Evolutionary conservation across 2,113 vertebrate species (phyloP), one percentile per base, ranked within the genome.

Genomic region (Columba janthina): DNA sequence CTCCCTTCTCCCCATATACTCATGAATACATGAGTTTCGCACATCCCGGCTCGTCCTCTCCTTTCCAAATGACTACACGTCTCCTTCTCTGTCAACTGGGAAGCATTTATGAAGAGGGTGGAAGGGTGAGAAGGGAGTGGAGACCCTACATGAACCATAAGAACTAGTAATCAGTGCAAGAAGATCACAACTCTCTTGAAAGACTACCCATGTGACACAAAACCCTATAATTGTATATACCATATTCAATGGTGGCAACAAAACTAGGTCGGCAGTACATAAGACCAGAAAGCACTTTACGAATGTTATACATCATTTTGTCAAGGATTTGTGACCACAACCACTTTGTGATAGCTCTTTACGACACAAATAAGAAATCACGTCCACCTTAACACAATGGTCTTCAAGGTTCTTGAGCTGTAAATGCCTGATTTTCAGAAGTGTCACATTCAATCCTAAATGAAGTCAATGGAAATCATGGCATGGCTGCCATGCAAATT

Each of bases 301-400:
- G 38, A 78, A 62, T 1, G 6, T 42, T 25, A 17, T 2, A 8
- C 17, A 46, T 7, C 5, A 1, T 21, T 51, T 25, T 5, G 8
- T 34, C 12, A 48, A 64, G 28, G 24, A 73, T 21, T 83, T 21
- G 44, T 25, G 69, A 82, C 38, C 29, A 28, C 31, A 86, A 5
- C 5, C 10, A 15, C 18, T 29, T 38, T 1, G 1, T 4, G 15
- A 42, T 1, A 50, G 48, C 22, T 46, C 22, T 56, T 79, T 10
- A 21, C 46, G 62, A 73, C 54, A 82, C 21, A 24, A 62, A 18
- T 11, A 79, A 66, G 40, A 71, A 74, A 42, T 19, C 25, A 11
- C 11, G 72, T 10, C 18, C 50, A 69, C 5, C 42, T 38, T 64
- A 71, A 78, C 78, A 16, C 57, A 72, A 25, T 0, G 14, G 36